Base-by-base conservation (phyloP, 2,888 invertebrate species). In the Lepidocyrtoides sp. region DNA sequence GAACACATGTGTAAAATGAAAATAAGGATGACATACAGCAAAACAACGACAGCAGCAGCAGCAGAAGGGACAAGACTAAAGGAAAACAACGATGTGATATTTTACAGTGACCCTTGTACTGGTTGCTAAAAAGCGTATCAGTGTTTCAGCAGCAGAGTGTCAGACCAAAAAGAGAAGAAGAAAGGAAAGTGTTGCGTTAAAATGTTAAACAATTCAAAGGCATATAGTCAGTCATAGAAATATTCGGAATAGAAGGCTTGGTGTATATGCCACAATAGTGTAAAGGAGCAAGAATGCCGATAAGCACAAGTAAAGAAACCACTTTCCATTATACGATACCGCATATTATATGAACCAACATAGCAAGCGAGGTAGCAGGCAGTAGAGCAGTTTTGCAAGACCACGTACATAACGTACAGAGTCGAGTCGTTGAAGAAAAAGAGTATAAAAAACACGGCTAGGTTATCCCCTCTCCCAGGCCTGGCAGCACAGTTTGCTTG, bases 171-270 rank as follows among this genome's bases (percentile, higher is more conserved):
- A 57, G 17, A 36, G 17, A 57, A 23, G 32, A 36, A 66, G 66
- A 77, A 77, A 77, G 79, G 54, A 29, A 54, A 79, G 79, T 51
- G 54, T 79, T 54, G 79, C 54, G 51, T 51, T 79, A 79, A 77
- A 79, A 79, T 51, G 79, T 79, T 54, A 79, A n/a, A n/a, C n/a
- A 79, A 79, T 79, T 79, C 79, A 51, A 79, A 51, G 32, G 54
- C 51, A 79, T 14, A 8, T 77, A 77, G n/a, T n/a, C n/a, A n/a
- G n/a, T n/a, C 17, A 32, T 20, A 2, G 10, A 20, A 10, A 57
- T 2, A 57, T 3, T 8, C 20, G 57, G 17, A 12, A 14, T 26
- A 26, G 63, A 1, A 63, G 29, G 1, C n/a, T n/a, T n/a, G n/a
- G n/a, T n/a, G n/a, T n/a, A n/a, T n/a, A n/a, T n/a, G 41, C 5